phyloP scores from a whole-genome alignment of 2,797 vertebrate species.

The Psittacula echo region DNA sequence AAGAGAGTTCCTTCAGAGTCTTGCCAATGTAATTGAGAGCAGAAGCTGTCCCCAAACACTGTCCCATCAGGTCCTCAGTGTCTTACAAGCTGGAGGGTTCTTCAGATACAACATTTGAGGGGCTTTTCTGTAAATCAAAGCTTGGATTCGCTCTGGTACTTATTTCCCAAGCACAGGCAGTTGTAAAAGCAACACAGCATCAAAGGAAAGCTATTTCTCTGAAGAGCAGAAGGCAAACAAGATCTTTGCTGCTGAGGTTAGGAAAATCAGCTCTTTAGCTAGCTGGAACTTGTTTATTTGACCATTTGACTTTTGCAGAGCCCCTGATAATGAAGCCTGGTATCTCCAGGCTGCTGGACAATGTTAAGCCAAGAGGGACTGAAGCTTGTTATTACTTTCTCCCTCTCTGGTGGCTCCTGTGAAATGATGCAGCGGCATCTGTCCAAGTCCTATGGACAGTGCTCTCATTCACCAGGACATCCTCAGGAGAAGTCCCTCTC shows the following conservation, averaged over 20 bases:
- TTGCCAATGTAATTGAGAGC: neutral
- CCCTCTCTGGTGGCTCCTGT: neutral
- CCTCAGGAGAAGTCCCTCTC: neutral
- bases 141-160: neutral
- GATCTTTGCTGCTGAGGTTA: neutral
- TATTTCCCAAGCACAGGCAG: neutral
- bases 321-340: neutral
- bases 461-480: neutral
- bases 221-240: neutral
- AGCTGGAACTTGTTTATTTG: neutral
- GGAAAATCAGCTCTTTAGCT: neutral
- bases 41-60: neutral
- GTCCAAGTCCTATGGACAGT: neutral
- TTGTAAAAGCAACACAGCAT: neutral
- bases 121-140: neutral
- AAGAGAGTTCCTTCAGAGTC: neutral
- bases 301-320: neutral
- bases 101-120: neutral
- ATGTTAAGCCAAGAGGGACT: neutral
- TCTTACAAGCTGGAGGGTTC: neutral
- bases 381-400: neutral
- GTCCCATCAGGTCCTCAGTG: neutral
- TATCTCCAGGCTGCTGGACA: neutral
- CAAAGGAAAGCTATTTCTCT: neutral
- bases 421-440: neutral